These are phyloP conservation scores for Nomada fucata DNA, from an alignment of 2,888 invertebrate genomes.

Conservation along the genomic window DNA sequence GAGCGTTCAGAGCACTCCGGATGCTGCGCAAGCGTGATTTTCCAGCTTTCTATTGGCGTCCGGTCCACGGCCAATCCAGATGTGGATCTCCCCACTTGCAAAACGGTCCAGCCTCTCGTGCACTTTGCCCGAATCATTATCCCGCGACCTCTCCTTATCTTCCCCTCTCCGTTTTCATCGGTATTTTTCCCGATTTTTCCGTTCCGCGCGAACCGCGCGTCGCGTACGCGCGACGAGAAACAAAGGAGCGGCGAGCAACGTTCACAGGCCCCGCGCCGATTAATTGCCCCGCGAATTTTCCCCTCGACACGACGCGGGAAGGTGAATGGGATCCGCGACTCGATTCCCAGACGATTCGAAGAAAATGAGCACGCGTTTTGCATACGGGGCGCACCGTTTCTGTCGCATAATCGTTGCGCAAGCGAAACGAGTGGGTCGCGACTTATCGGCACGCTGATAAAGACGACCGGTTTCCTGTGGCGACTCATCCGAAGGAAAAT, in stretches of 20 bases:
- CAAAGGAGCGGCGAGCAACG: too few species aligned
- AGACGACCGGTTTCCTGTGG: slow-evolving; percentile 41
- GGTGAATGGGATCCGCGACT: not conserved
- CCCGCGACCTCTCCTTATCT: not conserved
- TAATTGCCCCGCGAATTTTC: not conserved
- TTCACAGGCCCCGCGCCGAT: too few species aligned
- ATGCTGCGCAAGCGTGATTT: slow-evolving; percentile 76
- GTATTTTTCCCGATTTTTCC: too few species aligned
- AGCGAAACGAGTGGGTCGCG: slow-evolving; percentile 60
- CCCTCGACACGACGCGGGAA: not conserved
- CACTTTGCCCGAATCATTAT: slow-evolving; percentile 20
- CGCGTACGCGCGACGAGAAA: too few species aligned
- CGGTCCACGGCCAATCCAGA: slow-evolving; percentile 74
- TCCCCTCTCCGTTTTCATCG: too few species aligned
- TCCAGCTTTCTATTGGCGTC: slow-evolving; percentile 77
- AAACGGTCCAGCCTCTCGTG: slow-evolving; percentile 77
- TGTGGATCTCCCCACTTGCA: slow-evolving; percentile 74
- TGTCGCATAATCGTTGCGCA: slow-evolving; percentile 71
- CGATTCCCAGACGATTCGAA: not conserved
- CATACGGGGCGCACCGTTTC: slow-evolving; percentile 53
- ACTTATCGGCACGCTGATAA: slow-evolving; percentile 75
- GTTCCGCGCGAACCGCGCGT: too few species aligned
- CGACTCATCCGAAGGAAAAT: slow-evolving; percentile 26
- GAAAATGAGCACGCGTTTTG: slow-evolving; percentile 53
- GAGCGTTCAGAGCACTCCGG: slow-evolving; percentile 46